Conservation (phyloP, 2,888 invertebrate genomes). For the Parasteatoda lunata region DNA sequence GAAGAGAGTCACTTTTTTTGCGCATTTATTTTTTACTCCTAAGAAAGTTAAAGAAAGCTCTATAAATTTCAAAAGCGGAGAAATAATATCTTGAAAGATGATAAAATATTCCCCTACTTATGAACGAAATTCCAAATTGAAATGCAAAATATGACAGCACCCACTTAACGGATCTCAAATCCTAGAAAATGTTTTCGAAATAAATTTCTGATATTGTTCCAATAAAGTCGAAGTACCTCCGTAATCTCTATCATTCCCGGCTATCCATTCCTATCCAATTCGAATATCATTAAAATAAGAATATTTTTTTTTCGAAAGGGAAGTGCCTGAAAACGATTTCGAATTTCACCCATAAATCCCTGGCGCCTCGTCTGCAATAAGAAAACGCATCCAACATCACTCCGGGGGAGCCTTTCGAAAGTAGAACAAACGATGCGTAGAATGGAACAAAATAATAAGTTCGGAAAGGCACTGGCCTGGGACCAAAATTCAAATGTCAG, state of each 20-base stretch:
- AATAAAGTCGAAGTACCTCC: constrained; percentile 3
- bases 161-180: no score
- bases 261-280: constrained; percentile 1
- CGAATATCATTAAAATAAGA: not conserved
- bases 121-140: no score
- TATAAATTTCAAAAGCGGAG: no score
- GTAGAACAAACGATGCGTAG: constrained; percentile 66
- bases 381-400: constrained; percentile 14
- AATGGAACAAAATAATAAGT: constrained; percentile 61
- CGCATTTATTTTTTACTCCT: no score
- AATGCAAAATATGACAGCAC: no score
- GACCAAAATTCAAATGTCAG: constrained; percentile 68
- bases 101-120: no score
- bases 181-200: not conserved
- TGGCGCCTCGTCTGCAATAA: constrained; percentile 16
- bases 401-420: constrained; percentile 42
- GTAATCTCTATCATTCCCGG: not conserved
- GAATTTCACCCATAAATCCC: constrained; percentile 33
- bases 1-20: no score
- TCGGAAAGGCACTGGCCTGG: constrained; percentile 59
- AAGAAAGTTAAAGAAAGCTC: no score
- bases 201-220: not conserved
- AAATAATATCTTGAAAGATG: no score
- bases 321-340: not conserved
- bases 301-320: not conserved